Percentiles rank a stretch among this genome's conserved stretches.
Evolutionary conservation across 2,797 vertebrate species (phyloP).

Genomic region (Tapirus indicus): DNA sequence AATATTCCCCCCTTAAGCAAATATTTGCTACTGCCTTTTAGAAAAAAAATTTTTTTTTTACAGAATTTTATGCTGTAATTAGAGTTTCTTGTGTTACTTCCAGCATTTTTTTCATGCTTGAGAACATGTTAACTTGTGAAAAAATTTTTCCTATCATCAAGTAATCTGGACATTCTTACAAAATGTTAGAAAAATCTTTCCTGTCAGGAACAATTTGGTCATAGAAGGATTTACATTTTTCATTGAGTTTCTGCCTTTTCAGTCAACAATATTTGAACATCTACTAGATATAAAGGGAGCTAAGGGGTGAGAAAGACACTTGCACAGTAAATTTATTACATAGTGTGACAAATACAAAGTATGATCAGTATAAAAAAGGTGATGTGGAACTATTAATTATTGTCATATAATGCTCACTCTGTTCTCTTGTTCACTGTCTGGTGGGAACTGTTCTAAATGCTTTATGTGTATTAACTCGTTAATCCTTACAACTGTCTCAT

Average conservation of each 20-base stretch:
- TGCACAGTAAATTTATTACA: background rate
- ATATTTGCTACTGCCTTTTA: conserved; percentile 1
- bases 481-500: background rate
- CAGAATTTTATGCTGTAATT: conserved; percentile 40
- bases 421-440: background rate
- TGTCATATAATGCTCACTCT: background rate
- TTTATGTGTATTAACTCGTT: background rate
- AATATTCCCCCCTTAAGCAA: background rate
- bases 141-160: background rate
- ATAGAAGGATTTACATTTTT: background rate
- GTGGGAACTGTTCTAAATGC: background rate
- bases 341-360: background rate
- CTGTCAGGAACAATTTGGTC: background rate
- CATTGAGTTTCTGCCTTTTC: background rate
- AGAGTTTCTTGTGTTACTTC: background rate
- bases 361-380: background rate
- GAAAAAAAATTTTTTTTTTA: background rate
- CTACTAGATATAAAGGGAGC: background rate
- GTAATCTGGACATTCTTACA: conserved; percentile 42
- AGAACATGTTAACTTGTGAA: conserved; percentile 20
- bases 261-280: background rate
- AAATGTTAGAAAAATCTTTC: conserved; percentile 27
- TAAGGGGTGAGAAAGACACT: background rate
- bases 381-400: background rate
- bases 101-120: conserved; percentile 42